Base-by-base conservation (phyloP, 2,797 vertebrate species). In the Clamator glandarius region DNA sequence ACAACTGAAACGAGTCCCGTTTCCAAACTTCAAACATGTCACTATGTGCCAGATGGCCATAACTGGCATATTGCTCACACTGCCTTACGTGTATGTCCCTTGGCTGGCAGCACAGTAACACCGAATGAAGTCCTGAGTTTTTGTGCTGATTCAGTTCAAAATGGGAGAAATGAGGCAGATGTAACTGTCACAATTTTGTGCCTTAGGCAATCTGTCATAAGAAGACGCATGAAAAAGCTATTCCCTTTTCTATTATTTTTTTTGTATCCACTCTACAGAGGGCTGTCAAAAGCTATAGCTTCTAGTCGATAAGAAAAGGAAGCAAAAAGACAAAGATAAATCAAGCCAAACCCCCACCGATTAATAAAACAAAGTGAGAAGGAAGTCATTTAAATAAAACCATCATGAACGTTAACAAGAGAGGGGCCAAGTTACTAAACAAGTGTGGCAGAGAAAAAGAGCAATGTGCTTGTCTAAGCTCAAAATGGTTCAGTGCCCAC, bases 341-440 rank as follows among this genome's bases (percentile, higher is more conserved):
- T 29, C 10, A 83, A 55, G 39, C 13, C 15, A 13, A 25, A 66
- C 57, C 15, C 21, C 7, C 1, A 15, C 19, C 15, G 36, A 26
- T 25, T 90, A 88, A 87, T 63, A 75, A 92, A 88, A 68, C 6
- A 81, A 26, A 42, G 5, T 66, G 23, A 81, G 11, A n/a, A 81
- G 78, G 19, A 68, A 69, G 51, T 12, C 1, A 33, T 77, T 79
- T 50, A 85, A 92, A 83, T 59, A 85, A 67, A 91, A 48, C 3
- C 67, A 26, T 33, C 29, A 54, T 42, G 0, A 72, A 4, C 13
- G 35, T 50, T 82, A 82, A 61, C 42, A 86, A 87, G n/a, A 78
- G 26, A 89, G 14, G 0, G 2, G 6, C 35, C 23, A 46, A 84
- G 5, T n/a, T 52, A 50, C 42, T 52, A 84, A 89, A 66, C 17